Percentiles rank a stretch among this genome's conserved stretches.
These are phyloP conservation scores for Notoglanidium macrostoma DNA, from an alignment of 2,797 vertebrate species.

Conservation along the genomic window DNA sequence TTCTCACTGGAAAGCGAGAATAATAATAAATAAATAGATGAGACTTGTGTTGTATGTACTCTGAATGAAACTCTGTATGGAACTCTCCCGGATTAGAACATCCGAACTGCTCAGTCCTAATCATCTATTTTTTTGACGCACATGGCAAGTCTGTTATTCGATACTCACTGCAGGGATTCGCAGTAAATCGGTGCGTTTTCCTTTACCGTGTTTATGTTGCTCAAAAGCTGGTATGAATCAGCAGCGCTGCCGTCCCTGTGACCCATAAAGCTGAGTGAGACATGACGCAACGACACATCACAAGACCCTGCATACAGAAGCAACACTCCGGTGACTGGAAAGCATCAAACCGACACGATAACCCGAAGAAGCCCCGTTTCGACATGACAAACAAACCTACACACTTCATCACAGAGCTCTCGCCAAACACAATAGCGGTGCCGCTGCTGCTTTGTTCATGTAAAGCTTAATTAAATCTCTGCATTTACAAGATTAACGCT, in stretches of 20 bases:
- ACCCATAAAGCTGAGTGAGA: conserved; percentile 45
- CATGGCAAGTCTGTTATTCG: conserved; percentile 38
- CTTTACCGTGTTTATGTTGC: conserved; percentile 23
- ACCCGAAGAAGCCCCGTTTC: not conserved
- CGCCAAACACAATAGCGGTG: not conserved
- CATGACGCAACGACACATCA: conserved; percentile 25
- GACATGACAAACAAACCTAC: conserved; percentile 17
- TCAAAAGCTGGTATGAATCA: conserved; percentile 47
- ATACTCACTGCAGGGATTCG: conserved; percentile 30
- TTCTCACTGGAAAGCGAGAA: not conserved
- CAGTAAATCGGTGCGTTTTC: not conserved
- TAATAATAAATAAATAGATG: not conserved
- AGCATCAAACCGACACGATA: conserved; percentile 16
- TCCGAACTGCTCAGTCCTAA: not conserved
- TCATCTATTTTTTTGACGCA: not conserved
- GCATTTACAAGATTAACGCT: conserved; percentile 38
- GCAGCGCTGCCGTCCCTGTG: conserved; percentile 46
- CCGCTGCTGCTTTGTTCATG: conserved; percentile 3
- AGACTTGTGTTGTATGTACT: no score
- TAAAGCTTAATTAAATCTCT: conserved; percentile 42
- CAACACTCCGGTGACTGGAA: not conserved
- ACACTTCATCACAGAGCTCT: conserved; percentile 19
- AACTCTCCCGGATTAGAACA: not conserved
- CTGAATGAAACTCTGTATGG: no score
- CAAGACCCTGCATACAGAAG: conserved; percentile 17